phyloP scores from a whole-genome alignment of 2,113 vertebrate genomes.

The western clawed frog (Xenopus tropicalis) region DNA sequence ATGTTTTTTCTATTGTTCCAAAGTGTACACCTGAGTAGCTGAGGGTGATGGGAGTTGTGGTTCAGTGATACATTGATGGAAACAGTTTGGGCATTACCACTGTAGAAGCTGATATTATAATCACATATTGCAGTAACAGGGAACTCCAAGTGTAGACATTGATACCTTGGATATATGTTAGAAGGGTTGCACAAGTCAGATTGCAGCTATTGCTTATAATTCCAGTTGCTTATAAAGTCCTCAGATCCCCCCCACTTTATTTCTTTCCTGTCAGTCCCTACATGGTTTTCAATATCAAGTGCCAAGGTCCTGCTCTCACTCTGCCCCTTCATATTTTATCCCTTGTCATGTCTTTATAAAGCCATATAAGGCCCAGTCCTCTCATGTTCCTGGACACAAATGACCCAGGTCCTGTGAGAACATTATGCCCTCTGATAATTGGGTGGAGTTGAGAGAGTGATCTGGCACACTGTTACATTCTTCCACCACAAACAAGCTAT shows the following conservation, averaged over 20 bases:
- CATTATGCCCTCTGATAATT: constrained; percentile 11
- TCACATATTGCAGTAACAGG: no score
- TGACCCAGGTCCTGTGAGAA: constrained; percentile 27
- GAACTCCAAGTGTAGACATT: no score
- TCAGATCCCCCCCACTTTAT: no score
- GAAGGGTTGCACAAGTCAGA: no score
- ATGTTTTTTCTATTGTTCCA: no score
- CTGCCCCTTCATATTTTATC: background rate
- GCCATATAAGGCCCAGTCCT: constrained; percentile 31
- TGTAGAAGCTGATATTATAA: no score
- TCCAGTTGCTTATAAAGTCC: no score
- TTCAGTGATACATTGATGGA: no score
- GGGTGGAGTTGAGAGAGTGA: background rate
- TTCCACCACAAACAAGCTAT: background rate
- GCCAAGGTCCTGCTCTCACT: background rate
- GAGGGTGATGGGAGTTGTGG: background rate
- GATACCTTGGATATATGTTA: no score
- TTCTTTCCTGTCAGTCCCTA: background rate
- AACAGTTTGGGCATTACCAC: no score
- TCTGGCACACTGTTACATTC: background rate
- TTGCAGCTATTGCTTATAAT: no score
- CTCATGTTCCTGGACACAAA: constrained; percentile 17
- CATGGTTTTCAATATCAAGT: background rate
- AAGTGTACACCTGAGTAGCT: background rate
- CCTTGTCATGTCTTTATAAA: background rate